Base-by-base conservation (phyloP, 1,140 invertebrate genomes). In the Heliconius hewitsoni region DNA sequence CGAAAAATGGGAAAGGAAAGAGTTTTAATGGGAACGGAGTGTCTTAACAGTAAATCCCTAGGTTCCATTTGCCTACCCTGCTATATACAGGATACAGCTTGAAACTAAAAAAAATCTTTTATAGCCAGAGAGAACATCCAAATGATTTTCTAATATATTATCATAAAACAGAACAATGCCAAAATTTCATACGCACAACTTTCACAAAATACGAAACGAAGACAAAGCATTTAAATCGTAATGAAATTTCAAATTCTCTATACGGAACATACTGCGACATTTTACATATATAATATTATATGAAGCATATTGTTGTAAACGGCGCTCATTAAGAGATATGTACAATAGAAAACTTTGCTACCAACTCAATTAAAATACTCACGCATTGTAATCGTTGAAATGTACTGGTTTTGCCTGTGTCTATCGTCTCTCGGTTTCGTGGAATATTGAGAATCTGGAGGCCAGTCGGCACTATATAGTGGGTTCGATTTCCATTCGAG, bases 181-280 rank as follows among this genome's bases (percentile, higher is more conserved):
- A 19, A 52, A 52, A 52, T 19, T 52, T 52, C 18, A 46, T 52
- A 52, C 18, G 8, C 50, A 8, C 18, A 60, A 60, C n/a, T 60
- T 60, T 60, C 19, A 27, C 19, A 3, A 60, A 60, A 60, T 60
- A 60, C 9, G 52, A n/a, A 55, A 55, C 18, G 19, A n/a, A n/a
- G 18, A 55, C 52, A 55, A 55, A 55, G 52, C 52, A 55, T 55
- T 19, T 23, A 60, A 60, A 23, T 60, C 55, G 55, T 60, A 60
- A 60, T 11, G 55, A 60, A 60, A 60, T 60, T 60, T 60, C 55
- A 60, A 60, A 23, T n/a, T 60, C n/a, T 60, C 50, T 19, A 60
- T 27, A 60, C n/a, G n/a, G n/a, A 60, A 55, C 19, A n/a, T 27
- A 60, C 8, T 57, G 5, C 4, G 8, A n/a, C 9, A 27, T 60